Base-by-base conservation (phyloP, 2,113 vertebrate genomes). In the Sterrhoptilus dennistouni region DNA sequence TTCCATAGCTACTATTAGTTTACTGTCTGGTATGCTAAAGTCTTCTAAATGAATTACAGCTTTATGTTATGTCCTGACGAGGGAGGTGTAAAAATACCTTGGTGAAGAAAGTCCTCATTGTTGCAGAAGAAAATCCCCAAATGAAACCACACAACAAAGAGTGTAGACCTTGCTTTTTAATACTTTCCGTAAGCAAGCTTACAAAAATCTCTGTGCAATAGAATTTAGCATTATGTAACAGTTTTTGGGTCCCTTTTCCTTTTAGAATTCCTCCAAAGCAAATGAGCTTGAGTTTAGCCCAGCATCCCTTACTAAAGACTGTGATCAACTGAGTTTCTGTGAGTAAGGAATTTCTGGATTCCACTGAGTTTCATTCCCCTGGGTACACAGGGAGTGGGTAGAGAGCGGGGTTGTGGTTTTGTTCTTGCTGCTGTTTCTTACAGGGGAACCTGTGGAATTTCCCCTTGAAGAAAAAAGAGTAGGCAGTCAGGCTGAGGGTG, bases 201-300 rank as follows among this genome's bases (percentile, higher is more conserved):
- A 84, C 8, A 50, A 38, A 76, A 60, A 64, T 72, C 12, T 89
- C 45, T 33, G 28, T 29, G 6, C 19, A 44, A 13, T 8, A 38
- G 28, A n/a, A 45, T 64, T 80, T 57, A n/a, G n/a, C 17, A 4
- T 23, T 28, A 27, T 56, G 23, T 92, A 38, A 87, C 22, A 20
- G 28, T 66, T 82, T 21, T 45, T 57, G 65, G 14, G 12, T 64
- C 83, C 18, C 29, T 92, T 91, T 87, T 69, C 24, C 71, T 93
- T 95, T 72, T 49, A 96, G 94, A 72, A 56, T 76, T 59, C 45
- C 20, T 76, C 57, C 53, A 53, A 47, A 40, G 83, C 47, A 83
- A 60, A 44, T 15, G 74, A 59, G 24, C 1, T 13, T 64, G 75
- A 79, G 44, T 63, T 59, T 9, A 60, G 29, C 12, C 27, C 76